Conservation (phyloP, 2,797 vertebrate species). For the Halcyon leucocephala region DNA sequence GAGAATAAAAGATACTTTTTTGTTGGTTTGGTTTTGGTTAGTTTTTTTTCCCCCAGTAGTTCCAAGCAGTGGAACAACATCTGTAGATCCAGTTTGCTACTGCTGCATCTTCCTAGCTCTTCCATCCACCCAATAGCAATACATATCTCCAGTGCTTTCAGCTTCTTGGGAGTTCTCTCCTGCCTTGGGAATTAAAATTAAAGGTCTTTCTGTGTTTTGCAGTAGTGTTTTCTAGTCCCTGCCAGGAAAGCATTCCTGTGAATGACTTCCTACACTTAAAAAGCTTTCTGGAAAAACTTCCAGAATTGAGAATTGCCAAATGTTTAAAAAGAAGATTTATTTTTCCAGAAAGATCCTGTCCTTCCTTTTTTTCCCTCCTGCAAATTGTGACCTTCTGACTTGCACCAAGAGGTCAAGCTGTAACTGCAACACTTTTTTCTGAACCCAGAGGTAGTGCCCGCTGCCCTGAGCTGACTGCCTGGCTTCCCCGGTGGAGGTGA, state of each 20-base stretch:
- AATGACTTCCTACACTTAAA: background rate
- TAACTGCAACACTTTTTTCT: background rate
- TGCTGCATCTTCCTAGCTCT: background rate
- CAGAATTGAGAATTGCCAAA: background rate
- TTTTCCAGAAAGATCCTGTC: background rate
- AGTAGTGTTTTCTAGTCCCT: background rate
- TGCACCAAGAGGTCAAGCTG: background rate
- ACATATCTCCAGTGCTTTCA: background rate
- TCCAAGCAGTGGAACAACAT: background rate
- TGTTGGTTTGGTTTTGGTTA: background rate
- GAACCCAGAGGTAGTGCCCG: background rate
- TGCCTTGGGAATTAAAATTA: background rate
- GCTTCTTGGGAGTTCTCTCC: background rate
- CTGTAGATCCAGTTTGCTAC: background rate
- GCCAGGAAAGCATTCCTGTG: fast-evolving
- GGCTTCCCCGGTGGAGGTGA: fast-evolving
- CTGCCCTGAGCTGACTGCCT: background rate
- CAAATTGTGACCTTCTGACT: background rate
- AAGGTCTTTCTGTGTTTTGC: background rate
- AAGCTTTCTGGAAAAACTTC: background rate
- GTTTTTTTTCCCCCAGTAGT: background rate
- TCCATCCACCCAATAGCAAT: background rate
- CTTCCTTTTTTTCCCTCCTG: background rate
- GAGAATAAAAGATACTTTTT: background rate
- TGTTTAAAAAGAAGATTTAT: background rate